Percentiles rank a stretch among this genome's conserved stretches.
phyloP scores from a whole-genome alignment of 2,888 invertebrate species.

The Calephelis perditalis region DNA sequence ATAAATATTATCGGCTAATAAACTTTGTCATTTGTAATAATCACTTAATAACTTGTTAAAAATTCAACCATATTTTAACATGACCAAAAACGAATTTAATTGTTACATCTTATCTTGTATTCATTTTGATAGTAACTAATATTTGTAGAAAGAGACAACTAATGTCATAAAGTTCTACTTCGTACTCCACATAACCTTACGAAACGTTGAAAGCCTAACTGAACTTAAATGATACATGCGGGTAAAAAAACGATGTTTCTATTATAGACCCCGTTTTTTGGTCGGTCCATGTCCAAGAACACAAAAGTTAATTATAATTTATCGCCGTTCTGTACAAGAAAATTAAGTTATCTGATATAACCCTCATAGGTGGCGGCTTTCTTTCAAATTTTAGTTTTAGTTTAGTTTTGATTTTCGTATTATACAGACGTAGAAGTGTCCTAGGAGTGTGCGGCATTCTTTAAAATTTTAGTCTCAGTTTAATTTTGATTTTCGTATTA shows the following conservation, averaged over 20 bases:
- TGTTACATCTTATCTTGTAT: slow-evolving; percentile 13
- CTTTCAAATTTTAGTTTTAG: slow-evolving; percentile 57
- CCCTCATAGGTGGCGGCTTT: slow-evolving; percentile 56
- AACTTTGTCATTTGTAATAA: no score
- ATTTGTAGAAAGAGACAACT: slow-evolving; percentile 51
- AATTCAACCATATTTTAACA: no score
- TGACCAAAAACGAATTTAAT: slow-evolving; percentile 6
- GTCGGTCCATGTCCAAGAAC: slow-evolving; percentile 47
- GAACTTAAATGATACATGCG: slow-evolving; percentile 59
- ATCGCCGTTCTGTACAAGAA: slow-evolving; percentile 55
- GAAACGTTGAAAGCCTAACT: slow-evolving; percentile 42
- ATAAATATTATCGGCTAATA: background rate
- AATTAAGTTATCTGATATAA: slow-evolving; percentile 70
- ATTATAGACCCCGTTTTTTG: slow-evolving; percentile 69
- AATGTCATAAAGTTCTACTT: slow-evolving; percentile 40
- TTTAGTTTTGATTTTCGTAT: slow-evolving; percentile 47
- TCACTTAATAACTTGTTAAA: no score
- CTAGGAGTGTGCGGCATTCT: slow-evolving; percentile 46
- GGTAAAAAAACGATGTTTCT: slow-evolving; percentile 70
- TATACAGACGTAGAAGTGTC: slow-evolving; percentile 46
- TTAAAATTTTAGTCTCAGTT: slow-evolving; percentile 58
- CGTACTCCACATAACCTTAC: slow-evolving; percentile 45
- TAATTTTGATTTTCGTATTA: slow-evolving; percentile 45
- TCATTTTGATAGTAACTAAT: slow-evolving; percentile 26
- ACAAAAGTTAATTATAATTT: slow-evolving; percentile 76